These are phyloP conservation scores for Diabrotica undecimpunctata DNA, from an alignment of 1,140 invertebrate species.

Conservation along the genomic window DNA sequence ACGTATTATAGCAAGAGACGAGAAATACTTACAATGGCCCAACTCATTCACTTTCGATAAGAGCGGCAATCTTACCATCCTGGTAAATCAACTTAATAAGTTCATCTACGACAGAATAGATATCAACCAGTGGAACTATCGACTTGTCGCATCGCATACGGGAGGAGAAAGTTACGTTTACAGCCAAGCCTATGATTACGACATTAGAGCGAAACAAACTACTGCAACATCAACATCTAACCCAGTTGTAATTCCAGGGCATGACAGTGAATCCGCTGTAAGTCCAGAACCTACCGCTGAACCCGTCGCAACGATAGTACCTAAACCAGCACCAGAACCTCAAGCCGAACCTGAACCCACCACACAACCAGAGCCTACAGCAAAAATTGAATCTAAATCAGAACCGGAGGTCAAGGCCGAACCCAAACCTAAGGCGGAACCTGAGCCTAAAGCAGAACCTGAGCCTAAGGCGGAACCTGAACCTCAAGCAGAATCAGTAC, in stretches of 20 bases:
- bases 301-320: constrained; percentile 35
- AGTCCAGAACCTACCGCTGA: constrained; percentile 33
- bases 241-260: background rate
- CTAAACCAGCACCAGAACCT: constrained; percentile 40
- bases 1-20: constrained; percentile 61
- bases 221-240: background rate
- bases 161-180: constrained; percentile 63
- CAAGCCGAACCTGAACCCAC: constrained; percentile 24
- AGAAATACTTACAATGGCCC: constrained; percentile 66
- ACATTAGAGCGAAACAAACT: constrained; percentile 4
- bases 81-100: constrained; percentile 63
- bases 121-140: constrained; percentile 43
- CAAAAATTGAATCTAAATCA: constrained; percentile 37
- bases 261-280: background rate
- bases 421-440: constrained; percentile 15
- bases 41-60: constrained; percentile 66
- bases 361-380: constrained; percentile 44
- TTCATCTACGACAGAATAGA: constrained; percentile 45
- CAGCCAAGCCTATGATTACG: constrained; percentile 32
- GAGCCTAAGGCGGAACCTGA: constrained; percentile 27
- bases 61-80: constrained; percentile 60
- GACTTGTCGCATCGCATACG: constrained; percentile 43
- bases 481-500: constrained; percentile 37
- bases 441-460: background rate
- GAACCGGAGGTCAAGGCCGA: constrained; percentile 39